These are phyloP conservation scores for Cataglyphis cursor DNA, from an alignment of 2,888 invertebrate genomes.

Conservation along the genomic window DNA sequence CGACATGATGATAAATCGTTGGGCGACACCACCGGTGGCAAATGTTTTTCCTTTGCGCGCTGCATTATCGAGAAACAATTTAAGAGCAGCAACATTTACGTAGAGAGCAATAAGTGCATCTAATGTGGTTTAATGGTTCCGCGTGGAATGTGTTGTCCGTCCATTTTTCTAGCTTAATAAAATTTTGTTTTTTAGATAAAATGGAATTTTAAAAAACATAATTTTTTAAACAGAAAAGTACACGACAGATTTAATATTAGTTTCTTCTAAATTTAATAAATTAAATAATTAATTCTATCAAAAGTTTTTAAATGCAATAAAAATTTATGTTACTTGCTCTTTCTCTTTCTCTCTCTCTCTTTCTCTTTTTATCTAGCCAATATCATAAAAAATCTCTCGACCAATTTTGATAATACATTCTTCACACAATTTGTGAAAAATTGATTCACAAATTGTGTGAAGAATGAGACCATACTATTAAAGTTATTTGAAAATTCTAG, in stretches of 20 bases:
- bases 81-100: slow-evolving; percentile 55
- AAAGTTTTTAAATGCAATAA: neutral
- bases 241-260: slow-evolving; percentile 12
- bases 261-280: slow-evolving; percentile 12
- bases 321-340: slow-evolving; percentile 25
- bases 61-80: slow-evolving; percentile 62
- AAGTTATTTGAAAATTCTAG: neutral
- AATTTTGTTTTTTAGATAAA: slow-evolving; percentile 14
- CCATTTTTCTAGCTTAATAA: slow-evolving; percentile 37
- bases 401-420: neutral
- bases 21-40: slow-evolving; percentile 44
- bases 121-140: slow-evolving; percentile 48
- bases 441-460: neutral
- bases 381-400: neutral
- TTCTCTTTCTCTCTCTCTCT: neutral
- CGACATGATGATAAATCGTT: slow-evolving; percentile 51
- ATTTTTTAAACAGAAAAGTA: slow-evolving; percentile 12
- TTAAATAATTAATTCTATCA: slow-evolving; percentile 9
- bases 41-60: slow-evolving; percentile 55
- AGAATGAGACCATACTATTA: neutral
- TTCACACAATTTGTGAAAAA: slow-evolving; percentile 8
- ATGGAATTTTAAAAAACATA: slow-evolving; percentile 9
- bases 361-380: neutral
- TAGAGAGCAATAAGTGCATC: slow-evolving; percentile 54
- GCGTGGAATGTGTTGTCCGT: slow-evolving; percentile 8